Evolutionary conservation across 2,888 invertebrate species (phyloP).

Genomic region (Melinopterus prodromus): DNA sequence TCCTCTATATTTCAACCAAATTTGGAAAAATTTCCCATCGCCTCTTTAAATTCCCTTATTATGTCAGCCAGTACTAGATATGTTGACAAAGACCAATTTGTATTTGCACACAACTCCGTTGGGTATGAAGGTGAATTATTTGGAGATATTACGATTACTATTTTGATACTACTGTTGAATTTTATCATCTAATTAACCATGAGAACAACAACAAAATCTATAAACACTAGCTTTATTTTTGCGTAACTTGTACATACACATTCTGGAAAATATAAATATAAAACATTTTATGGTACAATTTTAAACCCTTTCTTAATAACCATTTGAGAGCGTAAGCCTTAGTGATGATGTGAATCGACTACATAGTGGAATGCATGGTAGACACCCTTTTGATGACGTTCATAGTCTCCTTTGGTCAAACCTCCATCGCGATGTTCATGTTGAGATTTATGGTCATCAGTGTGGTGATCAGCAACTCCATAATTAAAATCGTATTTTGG

Average conservation of each 20-base stretch:
- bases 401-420: conserved; percentile 31
- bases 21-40: too few relatives aligned
- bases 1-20: too few relatives aligned
- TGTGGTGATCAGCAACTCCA: conserved; percentile 30
- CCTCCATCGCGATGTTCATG: conserved; percentile 31
- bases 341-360: conserved; percentile 31
- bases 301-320: background rate
- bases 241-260: background rate
- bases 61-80: too few relatives aligned
- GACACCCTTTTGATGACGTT: conserved; percentile 31
- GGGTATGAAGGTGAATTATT: too few relatives aligned
- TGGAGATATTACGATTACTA: too few relatives aligned
- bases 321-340: background rate
- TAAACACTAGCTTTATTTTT: too few relatives aligned
- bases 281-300: background rate
- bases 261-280: background rate
- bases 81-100: too few relatives aligned
- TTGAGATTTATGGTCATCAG: conserved; percentile 30
- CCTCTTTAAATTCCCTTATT: too few relatives aligned
- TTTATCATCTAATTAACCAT: too few relatives aligned
- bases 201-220: too few relatives aligned
- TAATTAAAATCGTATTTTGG: conserved; percentile 33
- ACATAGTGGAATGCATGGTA: conserved; percentile 32
- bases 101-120: too few relatives aligned
- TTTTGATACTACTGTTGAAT: too few relatives aligned